phyloP scores from a whole-genome alignment of 2,113 vertebrate species.

The Sminthopsis crassicaudata region DNA sequence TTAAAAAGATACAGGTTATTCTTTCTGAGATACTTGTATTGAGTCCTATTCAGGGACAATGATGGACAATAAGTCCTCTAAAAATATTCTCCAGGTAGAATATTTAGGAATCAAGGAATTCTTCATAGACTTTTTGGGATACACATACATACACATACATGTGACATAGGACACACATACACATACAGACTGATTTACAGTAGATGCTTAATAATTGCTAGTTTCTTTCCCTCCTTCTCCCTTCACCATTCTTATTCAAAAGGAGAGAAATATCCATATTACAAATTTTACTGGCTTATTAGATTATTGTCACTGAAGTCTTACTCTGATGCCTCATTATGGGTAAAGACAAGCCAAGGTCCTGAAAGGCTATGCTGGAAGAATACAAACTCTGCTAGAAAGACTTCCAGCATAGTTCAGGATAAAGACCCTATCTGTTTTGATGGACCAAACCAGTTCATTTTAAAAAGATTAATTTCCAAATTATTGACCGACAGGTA shows the following conservation, averaged over 20 bases:
- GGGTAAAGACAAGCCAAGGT: neutral
- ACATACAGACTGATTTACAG: neutral
- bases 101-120: neutral
- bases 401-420: neutral
- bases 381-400: neutral
- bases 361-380: neutral
- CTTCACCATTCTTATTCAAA: neutral
- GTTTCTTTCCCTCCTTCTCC: neutral
- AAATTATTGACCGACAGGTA: neutral
- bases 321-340: neutral
- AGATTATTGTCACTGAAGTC: neutral
- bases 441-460: neutral
- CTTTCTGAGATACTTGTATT: conserved; percentile 25
- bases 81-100: neutral
- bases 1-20: conserved; percentile 18
- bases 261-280: neutral
- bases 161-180: too few relatives aligned
- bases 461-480: neutral
- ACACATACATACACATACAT: too few relatives aligned
- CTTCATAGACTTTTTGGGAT: neutral
- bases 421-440: neutral
- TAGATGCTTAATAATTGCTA: neutral
- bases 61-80: conserved; percentile 6
- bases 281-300: neutral
- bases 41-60: neutral